Evolutionary conservation across 2,888 invertebrate species (phyloP), one percentile per base, ranked within the genome.

Genomic region (Habrosyne pyritoides): DNA sequence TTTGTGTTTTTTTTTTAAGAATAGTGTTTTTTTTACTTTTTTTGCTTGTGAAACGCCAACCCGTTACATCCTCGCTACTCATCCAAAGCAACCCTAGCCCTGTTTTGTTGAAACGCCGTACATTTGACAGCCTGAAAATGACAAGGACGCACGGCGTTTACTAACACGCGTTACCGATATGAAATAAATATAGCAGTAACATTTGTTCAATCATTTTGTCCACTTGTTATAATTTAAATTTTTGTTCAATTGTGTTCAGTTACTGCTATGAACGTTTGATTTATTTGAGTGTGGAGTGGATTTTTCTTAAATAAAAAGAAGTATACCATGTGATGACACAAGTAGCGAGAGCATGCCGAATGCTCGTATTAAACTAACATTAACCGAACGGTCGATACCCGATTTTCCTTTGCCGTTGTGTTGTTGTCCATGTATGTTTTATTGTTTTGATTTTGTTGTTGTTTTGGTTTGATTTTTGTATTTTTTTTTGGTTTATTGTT

Each of bases 221-320:
- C 74, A 70, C 79, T 83, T 73, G 77, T 77, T 77, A 69, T 76
- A 69, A 75, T 68, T 53, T 67, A 75, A 75, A 72, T 81, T 76
- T 80, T 74, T 74, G 81, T 84, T 80, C 77, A 79, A 69, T 82
- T 84, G 76, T 86, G 81, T 84, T 87, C 77, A 81, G 86, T 91
- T 89, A 88, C 90, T 89, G 91, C 89, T 83, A 75, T 80, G 76
- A 83, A 79, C 84, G 84, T 83, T 83, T 28, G 18, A 50, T 50
- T 81, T 73, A 77, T 81, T 87, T 88, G 91, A 91, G 91, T 91
- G 91, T 91, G 91, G 91, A 89, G 91, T 91, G 91, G 91, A 91
- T 89, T 88, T 88, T 85, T 83, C 78, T 84, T 79, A 75, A 77
- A 71, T 77, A 66, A 75, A 72, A 70, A 67, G 46, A 62, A 60